These are phyloP conservation scores for Myanophis thanlyinensis DNA, from an alignment of 2,113 vertebrate genomes.

Conservation along the genomic window DNA sequence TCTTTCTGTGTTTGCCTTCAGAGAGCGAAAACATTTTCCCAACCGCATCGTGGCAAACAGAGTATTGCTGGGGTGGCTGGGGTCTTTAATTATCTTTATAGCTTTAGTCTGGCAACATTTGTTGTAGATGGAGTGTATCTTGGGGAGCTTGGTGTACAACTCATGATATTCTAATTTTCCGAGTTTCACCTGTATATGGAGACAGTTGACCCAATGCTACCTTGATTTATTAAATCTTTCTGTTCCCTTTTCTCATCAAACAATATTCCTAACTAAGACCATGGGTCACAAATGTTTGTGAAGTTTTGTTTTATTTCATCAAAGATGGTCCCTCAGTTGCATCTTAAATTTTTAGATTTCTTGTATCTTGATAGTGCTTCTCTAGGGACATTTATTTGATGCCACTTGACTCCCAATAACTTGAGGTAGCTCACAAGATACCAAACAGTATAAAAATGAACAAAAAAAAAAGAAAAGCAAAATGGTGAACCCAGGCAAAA, in stretches of 20 bases:
- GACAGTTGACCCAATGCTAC: not conserved
- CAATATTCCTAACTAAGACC: not conserved
- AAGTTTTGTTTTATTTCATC: not conserved
- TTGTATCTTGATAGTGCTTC: not conserved
- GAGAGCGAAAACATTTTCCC: too few relatives aligned
- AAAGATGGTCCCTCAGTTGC: not conserved
- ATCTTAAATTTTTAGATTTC: not conserved
- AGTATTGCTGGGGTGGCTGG: too few relatives aligned
- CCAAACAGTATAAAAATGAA: not conserved
- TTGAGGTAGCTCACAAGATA: not conserved
- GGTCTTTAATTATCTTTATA: too few relatives aligned
- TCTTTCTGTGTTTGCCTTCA: too few relatives aligned
- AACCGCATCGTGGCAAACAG: too few relatives aligned
- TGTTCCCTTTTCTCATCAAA: not conserved
- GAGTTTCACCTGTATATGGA: too few relatives aligned
- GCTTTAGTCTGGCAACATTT: too few relatives aligned
- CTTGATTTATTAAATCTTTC: not conserved
- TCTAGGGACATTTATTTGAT: not conserved
- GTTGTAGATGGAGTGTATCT: too few relatives aligned
- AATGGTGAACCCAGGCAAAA: not conserved
- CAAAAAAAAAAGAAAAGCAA: not conserved
- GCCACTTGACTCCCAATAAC: not conserved
- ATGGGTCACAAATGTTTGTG: not conserved
- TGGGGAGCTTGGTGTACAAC: too few relatives aligned
- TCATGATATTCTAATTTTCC: too few relatives aligned